A percentile compares a stretch with the other conserved stretches of the same genome.
These are phyloP conservation scores for Incurvaria masculella DNA, from an alignment of 2,888 invertebrate genomes.

Conservation along the genomic window DNA sequence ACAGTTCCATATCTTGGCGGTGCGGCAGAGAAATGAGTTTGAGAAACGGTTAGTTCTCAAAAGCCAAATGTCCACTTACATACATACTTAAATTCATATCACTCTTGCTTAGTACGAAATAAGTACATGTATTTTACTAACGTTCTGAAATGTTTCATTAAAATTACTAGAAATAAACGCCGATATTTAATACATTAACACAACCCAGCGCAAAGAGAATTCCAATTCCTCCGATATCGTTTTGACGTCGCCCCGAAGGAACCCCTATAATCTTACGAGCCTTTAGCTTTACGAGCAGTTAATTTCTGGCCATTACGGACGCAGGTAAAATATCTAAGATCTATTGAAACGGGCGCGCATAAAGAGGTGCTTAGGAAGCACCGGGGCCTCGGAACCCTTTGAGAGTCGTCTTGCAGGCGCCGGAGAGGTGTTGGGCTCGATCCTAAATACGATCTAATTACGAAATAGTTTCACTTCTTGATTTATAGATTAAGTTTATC, in stretches of 20 bases:
- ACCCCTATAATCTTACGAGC: neutral
- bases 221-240: neutral
- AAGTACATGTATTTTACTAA: too few species aligned
- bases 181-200: neutral
- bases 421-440: constrained; percentile 48
- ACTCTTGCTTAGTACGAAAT: too few species aligned
- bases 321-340: constrained; percentile 44
- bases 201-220: neutral
- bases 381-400: constrained; percentile 46
- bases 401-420: constrained; percentile 43
- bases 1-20: too few species aligned
- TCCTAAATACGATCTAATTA: constrained; percentile 58
- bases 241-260: neutral
- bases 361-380: constrained; percentile 54
- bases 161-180: too few species aligned
- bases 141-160: too few species aligned
- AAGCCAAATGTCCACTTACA: too few species aligned
- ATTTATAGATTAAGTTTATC: constrained; percentile 56
- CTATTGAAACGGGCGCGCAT: constrained; percentile 53
- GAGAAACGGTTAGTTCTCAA: too few species aligned
- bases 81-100: too few species aligned
- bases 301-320: constrained; percentile 29
- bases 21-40: too few species aligned
- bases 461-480: constrained; percentile 59
- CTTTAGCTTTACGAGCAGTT: neutral